Base-by-base conservation (phyloP, 2,888 invertebrate species). In the Sphinx pinastri region DNA sequence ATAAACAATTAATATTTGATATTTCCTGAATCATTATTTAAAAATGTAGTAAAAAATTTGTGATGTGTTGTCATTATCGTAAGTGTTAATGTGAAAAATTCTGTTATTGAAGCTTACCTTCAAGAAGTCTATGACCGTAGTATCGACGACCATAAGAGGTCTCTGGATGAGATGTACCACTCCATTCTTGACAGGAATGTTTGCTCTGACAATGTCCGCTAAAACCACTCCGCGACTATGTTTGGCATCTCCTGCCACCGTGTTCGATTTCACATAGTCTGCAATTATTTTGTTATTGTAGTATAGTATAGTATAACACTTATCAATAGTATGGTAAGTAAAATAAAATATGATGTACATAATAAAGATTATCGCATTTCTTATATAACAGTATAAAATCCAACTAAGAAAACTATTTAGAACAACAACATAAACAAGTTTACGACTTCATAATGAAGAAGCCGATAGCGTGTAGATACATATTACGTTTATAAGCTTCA, bases 81-180 rank as follows among this genome's bases (percentile, higher is more conserved):
- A 16, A 54, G 14, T 16, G 7, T 6, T 54, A 6, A 55, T 10
- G 11, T 55, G 11, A 19, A 55, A 8, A 13, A 13, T 5, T 19
- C 11, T 55, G 19, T 19, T 55, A 10, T 11, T 19, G 11, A 54
- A 70, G 71, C 83, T 83, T 79, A 98, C 98, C 97, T 97, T 96
- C 71, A 98, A 94, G 83, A 98, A 97, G 87, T 98, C 96, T 76
- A 96, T 96, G 74, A 98, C 96, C 5, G 97, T 97, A n/a, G 97
- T 97, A 83, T 98, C 98, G 68, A 98, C 97, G 71, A 98, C 96
- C 97, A 98, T 98, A 16, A 99, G 94, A 0, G 98, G 98, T 75
- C 97, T 95, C 81, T 98, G 97, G 77, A 99, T 98, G 74, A 99
- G 95, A 91, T 99, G 99, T 6, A 99, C 96, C 0, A 99, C 98